Conservation (phyloP, 2,888 invertebrate genomes). For the Eupsilia transversa region DNA sequence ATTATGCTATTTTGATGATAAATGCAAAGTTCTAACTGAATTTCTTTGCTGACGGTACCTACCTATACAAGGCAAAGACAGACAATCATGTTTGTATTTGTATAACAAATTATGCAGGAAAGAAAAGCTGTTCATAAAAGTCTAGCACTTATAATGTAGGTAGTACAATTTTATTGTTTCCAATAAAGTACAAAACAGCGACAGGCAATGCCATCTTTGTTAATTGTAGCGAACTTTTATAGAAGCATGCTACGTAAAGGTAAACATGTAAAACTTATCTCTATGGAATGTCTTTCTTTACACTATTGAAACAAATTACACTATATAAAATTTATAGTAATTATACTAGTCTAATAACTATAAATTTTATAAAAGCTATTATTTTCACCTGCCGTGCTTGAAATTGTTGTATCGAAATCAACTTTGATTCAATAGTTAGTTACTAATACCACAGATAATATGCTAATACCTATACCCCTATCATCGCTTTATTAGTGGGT, state of each 20-base stretch:
- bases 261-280: not conserved
- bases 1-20: not conserved
- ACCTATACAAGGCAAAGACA: not conserved
- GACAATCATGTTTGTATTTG: constrained; percentile 4
- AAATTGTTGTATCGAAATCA: too few species aligned
- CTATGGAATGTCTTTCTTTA: too few species aligned
- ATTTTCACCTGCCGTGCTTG: too few species aligned
- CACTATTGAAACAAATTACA: too few species aligned
- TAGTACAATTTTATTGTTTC: not conserved
- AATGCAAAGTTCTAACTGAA: not conserved
- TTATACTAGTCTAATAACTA: too few species aligned
- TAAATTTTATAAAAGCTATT: too few species aligned
- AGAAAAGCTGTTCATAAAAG: not conserved
- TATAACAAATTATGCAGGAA: not conserved
- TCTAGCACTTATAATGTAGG: not conserved
- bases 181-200: not conserved
- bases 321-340: too few species aligned
- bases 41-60: not conserved
- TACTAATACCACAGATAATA: too few species aligned
- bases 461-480: too few species aligned
- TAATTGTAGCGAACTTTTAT: constrained; percentile 17
- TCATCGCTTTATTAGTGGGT: too few species aligned
- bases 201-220: constrained; percentile 39
- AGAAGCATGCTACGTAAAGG: not conserved
- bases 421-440: too few species aligned